Evolutionary conservation across 2,888 invertebrate species (phyloP).

Genomic region (Eulithis testata): DNA sequence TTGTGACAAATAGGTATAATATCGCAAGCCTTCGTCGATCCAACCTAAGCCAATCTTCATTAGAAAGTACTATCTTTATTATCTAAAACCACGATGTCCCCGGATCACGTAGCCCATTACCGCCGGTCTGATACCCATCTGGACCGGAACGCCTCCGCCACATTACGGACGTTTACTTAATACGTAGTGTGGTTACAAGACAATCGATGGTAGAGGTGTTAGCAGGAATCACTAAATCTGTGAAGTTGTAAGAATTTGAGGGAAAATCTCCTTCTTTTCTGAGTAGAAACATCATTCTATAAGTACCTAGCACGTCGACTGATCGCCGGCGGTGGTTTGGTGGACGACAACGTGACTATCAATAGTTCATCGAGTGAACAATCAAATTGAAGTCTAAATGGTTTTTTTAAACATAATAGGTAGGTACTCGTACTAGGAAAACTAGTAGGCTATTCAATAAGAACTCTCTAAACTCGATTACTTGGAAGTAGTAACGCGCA

Average conservation of each 20-base stretch:
- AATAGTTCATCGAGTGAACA: too few relatives aligned
- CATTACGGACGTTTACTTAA: slow-evolving; percentile 16
- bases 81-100: slow-evolving; percentile 32
- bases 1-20: background rate
- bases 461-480: too few relatives aligned
- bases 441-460: too few relatives aligned
- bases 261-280: too few relatives aligned
- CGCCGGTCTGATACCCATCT: slow-evolving; percentile 32
- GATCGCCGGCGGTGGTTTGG: too few relatives aligned
- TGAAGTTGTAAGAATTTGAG: too few relatives aligned
- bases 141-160: slow-evolving; percentile 18
- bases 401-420: too few relatives aligned
- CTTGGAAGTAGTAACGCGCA: too few relatives aligned
- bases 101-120: slow-evolving; percentile 29
- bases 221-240: background rate
- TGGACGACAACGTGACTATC: slow-evolving; percentile 7
- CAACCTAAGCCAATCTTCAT: slow-evolving; percentile 23
- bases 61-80: slow-evolving; percentile 33
- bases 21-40: background rate
- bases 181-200: slow-evolving; percentile 13
- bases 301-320: too few relatives aligned
- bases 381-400: too few relatives aligned
- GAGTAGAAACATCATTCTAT: too few relatives aligned
- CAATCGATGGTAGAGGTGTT: slow-evolving; percentile 10
- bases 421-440: too few relatives aligned